Conservation (phyloP, 2,888 invertebrate genomes). For the Malacosoma neustria region DNA sequence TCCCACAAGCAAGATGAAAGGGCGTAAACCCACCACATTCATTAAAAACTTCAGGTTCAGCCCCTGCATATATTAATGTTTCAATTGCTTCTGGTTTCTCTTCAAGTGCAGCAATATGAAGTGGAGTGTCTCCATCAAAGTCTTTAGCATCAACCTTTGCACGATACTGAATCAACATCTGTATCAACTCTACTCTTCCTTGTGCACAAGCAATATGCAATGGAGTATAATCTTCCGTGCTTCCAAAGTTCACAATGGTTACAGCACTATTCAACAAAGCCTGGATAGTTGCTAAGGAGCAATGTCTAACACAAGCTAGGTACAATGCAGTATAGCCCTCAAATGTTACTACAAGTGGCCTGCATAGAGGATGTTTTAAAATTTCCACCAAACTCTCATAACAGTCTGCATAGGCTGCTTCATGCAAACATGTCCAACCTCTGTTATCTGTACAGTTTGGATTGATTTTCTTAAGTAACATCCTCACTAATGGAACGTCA, state of each 20-base stretch:
- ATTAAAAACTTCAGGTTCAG: slow-evolving; percentile 50
- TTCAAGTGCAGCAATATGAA: slow-evolving; percentile 56
- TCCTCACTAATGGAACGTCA: slow-evolving; percentile 38
- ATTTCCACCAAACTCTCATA: slow-evolving; percentile 48
- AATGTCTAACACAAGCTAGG: slow-evolving; percentile 47
- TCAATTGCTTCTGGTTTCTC: slow-evolving; percentile 36
- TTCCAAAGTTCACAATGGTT: slow-evolving; percentile 56
- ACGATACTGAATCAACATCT: slow-evolving; percentile 50
- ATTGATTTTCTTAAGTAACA: slow-evolving; percentile 52
- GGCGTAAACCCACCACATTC: slow-evolving; percentile 43
- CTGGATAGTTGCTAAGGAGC: slow-evolving; percentile 43
- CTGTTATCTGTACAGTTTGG: slow-evolving; percentile 66
- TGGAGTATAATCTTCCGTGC: slow-evolving; percentile 62
- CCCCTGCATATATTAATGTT: slow-evolving; percentile 54
- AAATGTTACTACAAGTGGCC: slow-evolving; percentile 52
- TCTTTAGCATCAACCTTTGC: slow-evolving; percentile 58
- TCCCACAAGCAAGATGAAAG: slow-evolving; percentile 59
- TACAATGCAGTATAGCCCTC: slow-evolving; percentile 67
- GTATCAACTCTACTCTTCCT: slow-evolving; percentile 47
- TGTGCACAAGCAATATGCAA: slow-evolving; percentile 52
- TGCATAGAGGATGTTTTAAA: slow-evolving; percentile 39
- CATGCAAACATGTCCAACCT: slow-evolving; percentile 71
- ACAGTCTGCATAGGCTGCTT: slow-evolving; percentile 59
- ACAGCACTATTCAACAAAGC: slow-evolving; percentile 43
- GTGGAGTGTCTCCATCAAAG: slow-evolving; percentile 64